Evolutionary conservation across 2,113 vertebrate genomes (phyloP), one percentile per base, ranked within the genome.

Genomic region (Rhadina sibilatrix): DNA sequence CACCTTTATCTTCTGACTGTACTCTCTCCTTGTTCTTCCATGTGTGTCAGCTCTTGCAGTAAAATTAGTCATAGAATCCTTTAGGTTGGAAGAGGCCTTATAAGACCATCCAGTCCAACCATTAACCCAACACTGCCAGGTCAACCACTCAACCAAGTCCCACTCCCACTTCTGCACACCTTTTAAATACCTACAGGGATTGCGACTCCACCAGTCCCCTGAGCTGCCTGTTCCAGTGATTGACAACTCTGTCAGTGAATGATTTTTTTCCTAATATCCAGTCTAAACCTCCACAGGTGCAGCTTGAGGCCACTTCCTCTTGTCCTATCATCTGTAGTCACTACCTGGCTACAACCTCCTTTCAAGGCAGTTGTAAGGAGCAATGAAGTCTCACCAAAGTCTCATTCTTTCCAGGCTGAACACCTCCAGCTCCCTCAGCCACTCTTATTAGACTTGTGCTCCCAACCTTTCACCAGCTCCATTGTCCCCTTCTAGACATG

Each of bases 1-100:
- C 57, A 54, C 69, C 61, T 93, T 94, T 93, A 87, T 94, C 72
- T 64, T 93, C 53, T 85, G 84, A 59, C 68, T 94, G 46, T 93
- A 54, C 52, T 80, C 49, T 47, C 52, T 75, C 38, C 64, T 81
- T 83, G 33, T 66, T 83, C 54, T 86, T 71, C 60, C 19, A 10
- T 47, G 25, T 74, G 57, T 83, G 92, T 77, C 37, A 90, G 44
- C 57, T 83, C 42, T 81, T 87, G 61, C 56, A 78, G 17, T n/a
- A 64, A 75, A 60, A 47, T 72, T 66, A 81, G n/a, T 88, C n/a
- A 84, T 9, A 35, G 69, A 75, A 35, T 71, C 18, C 44, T 50
- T 38, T 31, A 50, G 35, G 19, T 9, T 71, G 25, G 42, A 61
- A 76, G 70, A 92, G 37, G 12, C 40, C 22, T 40, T 70, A 33